phyloP scores from a whole-genome alignment of 2,113 vertebrate genomes.

The Stigmatopora nigra region DNA sequence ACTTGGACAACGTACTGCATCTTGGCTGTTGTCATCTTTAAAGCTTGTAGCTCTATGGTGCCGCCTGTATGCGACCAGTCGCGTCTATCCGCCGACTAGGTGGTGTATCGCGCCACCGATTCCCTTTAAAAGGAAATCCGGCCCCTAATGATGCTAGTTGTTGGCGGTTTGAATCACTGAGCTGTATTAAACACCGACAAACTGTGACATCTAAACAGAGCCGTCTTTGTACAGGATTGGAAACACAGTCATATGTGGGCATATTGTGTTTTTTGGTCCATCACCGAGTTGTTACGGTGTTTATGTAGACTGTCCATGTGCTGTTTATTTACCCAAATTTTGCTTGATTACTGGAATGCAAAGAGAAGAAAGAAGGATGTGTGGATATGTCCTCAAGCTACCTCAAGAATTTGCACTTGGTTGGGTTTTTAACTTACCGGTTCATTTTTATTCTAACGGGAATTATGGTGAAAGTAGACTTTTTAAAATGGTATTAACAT shows the following conservation, averaged over 20 bases:
- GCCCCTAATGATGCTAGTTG: not conserved
- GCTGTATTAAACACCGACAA: constrained; percentile 3
- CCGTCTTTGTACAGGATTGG: not conserved
- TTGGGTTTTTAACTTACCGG: not conserved
- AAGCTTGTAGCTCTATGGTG: not conserved
- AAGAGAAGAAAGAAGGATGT: not conserved
- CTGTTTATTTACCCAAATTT: constrained; percentile 11
- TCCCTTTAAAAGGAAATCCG: not conserved
- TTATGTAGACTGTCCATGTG: not conserved
- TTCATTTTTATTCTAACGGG: not conserved
- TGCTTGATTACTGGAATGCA: constrained; percentile 7
- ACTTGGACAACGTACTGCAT: not conserved
- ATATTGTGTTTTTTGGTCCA: constrained; percentile 11
- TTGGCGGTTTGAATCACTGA: not conserved
- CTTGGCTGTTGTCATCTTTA: constrained; percentile 5
- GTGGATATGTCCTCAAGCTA: not conserved
- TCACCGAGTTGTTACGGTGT: constrained; percentile 5
- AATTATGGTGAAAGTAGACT: not conserved
- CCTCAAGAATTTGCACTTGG: not conserved
- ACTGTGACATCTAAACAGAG: constrained; percentile 3
- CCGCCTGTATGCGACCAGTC: not conserved
- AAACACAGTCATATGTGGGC: constrained; percentile 10
- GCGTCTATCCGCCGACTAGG: not conserved
- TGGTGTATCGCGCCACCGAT: not conserved
- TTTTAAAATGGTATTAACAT: not conserved